Evolutionary conservation across 1,140 invertebrate species (phyloP).

Genomic region (Hylyphantes graminicola): DNA sequence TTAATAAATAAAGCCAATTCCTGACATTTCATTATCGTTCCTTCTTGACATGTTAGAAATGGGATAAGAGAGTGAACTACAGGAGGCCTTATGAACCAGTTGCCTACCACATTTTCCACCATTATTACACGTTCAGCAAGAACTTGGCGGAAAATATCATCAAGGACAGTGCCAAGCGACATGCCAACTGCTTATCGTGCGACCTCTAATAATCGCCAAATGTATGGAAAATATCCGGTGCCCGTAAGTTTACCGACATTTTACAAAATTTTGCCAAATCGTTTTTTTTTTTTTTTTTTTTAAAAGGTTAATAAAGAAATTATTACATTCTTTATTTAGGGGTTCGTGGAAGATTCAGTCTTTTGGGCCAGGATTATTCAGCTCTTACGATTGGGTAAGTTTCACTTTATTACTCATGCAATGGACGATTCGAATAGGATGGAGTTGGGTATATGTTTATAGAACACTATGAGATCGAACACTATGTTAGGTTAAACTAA

Average conservation of each 20-base stretch:
- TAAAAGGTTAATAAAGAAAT: too few species aligned
- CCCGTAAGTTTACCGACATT: slow-evolving; percentile 4
- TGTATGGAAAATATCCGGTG: slow-evolving; percentile 66
- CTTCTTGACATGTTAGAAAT: too few species aligned
- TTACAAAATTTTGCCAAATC: too few species aligned
- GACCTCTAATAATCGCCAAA: slow-evolving; percentile 86
- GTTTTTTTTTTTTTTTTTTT: too few species aligned
- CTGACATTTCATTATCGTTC: too few species aligned
- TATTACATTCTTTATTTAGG: slow-evolving; percentile 14
- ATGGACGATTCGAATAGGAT: too few species aligned
- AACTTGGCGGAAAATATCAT: slow-evolving; percentile 82
- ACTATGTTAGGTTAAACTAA: too few species aligned
- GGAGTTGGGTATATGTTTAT: too few species aligned
- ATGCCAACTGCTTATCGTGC: slow-evolving; percentile 81
- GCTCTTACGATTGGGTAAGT: slow-evolving; percentile 39
- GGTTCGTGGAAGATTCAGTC: slow-evolving; percentile 48
- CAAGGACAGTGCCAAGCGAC: slow-evolving; percentile 73
- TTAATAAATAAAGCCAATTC: too few species aligned
- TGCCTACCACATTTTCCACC: slow-evolving; percentile 79
- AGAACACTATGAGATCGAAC: too few species aligned
- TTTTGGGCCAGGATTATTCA: slow-evolving; percentile 30
- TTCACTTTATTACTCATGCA: too few species aligned
- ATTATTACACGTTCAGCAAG: slow-evolving; percentile 89
- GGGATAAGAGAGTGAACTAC: neutral
- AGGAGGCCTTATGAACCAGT: slow-evolving; percentile 9